phyloP scores from a whole-genome alignment of 2,113 vertebrate species.

The Ceyx melanurus region DNA sequence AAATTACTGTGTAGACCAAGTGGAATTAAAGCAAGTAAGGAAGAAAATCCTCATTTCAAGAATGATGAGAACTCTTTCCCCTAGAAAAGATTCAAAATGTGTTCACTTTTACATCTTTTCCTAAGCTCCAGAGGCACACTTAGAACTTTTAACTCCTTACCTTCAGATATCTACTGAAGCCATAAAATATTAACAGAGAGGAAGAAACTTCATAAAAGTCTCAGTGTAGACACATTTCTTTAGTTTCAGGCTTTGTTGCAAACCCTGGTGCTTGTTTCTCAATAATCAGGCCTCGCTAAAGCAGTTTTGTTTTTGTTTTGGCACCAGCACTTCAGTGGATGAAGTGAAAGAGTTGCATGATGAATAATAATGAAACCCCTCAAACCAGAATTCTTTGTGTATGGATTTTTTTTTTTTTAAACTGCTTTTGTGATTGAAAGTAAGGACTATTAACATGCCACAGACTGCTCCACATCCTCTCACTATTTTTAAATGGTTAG shows the following conservation, averaged over 20 bases:
- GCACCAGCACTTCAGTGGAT: constrained; percentile 19
- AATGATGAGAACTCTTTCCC: not conserved
- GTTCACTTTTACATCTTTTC: not conserved
- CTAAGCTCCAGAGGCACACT: not conserved
- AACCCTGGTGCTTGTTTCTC: constrained; percentile 35
- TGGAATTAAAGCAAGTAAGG: not conserved
- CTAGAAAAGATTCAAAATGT: not conserved
- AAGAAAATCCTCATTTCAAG: constrained; percentile 4
- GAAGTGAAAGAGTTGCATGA: constrained; percentile 19
- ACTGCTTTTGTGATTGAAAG: constrained; percentile 52
- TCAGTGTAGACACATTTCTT: not conserved
- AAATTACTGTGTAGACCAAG: not conserved
- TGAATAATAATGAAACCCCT: constrained; percentile 68
- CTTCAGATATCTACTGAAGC: not conserved
- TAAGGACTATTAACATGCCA: constrained; percentile 58
- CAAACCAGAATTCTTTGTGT: constrained; percentile 48
- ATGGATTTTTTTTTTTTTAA: constrained; percentile 25
- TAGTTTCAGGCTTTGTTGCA: not conserved
- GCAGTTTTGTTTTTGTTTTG: constrained; percentile 28
- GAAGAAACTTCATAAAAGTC: not conserved
- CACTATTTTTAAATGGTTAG: constrained; percentile 30
- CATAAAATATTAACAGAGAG: not conserved
- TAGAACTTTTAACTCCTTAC: not conserved
- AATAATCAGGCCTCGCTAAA: constrained; percentile 3
- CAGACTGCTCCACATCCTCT: constrained; percentile 27